Conservation (phyloP, 1,140 invertebrate genomes). For the Megathymus violae region DNA sequence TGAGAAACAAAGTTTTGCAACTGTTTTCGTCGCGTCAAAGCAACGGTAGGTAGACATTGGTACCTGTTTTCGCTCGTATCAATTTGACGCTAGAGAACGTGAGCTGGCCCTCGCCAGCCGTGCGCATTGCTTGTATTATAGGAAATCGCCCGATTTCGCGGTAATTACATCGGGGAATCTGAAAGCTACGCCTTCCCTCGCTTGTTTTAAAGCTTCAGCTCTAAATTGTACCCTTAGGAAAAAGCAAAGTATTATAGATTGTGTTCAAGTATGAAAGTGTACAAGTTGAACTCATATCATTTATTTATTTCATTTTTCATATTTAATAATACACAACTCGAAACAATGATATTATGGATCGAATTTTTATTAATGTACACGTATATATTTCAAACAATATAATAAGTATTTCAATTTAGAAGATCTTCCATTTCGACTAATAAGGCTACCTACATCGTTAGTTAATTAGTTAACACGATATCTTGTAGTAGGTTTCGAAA, state of each 20-base stretch:
- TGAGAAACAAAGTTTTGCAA: conserved; percentile 2
- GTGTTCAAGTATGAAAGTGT: not conserved
- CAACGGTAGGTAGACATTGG: not conserved
- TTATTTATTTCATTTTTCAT: not conserved
- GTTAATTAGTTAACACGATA: too few relatives aligned
- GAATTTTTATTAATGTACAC: too few relatives aligned
- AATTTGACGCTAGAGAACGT: conserved; percentile 14
- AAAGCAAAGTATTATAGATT: conserved; percentile 1
- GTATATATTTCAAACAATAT: too few relatives aligned
- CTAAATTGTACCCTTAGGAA: not conserved
- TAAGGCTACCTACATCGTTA: too few relatives aligned
- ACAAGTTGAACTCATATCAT: not conserved
- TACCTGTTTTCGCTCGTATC: not conserved
- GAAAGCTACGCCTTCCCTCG: conserved; percentile 37
- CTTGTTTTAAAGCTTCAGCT: conserved; percentile 8
- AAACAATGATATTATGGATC: too few relatives aligned
- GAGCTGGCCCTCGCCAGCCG: conserved; percentile 42
- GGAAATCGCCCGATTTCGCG: conserved; percentile 55
- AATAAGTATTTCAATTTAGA: too few relatives aligned
- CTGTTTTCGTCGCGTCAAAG: not conserved
- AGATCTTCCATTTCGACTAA: too few relatives aligned
- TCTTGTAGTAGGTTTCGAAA: too few relatives aligned
- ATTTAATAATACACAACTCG: too few relatives aligned
- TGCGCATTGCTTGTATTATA: conserved; percentile 68
- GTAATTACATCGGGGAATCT: conserved; percentile 79